Evolutionary conservation across 1,140 invertebrate genomes (phyloP).

Genomic region (Chionoecetes opilio): DNA sequence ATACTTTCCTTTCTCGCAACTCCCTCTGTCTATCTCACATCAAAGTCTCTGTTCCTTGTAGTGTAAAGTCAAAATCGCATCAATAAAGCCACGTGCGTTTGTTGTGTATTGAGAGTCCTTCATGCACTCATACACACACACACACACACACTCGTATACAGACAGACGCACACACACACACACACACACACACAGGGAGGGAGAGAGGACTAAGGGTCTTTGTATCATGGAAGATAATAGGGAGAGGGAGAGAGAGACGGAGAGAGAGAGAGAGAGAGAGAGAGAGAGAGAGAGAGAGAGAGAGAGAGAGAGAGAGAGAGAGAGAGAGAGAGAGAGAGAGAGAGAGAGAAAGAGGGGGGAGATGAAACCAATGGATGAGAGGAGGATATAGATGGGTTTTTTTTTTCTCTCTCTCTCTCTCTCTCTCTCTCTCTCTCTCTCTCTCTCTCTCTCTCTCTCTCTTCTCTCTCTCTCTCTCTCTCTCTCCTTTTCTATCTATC

Average conservation of each 20-base stretch:
- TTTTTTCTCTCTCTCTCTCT: slow-evolving; percentile 49
- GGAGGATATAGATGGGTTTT: neutral
- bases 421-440: slow-evolving; percentile 60
- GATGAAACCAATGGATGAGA: neutral
- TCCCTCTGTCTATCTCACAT: neutral
- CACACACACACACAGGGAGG: neutral
- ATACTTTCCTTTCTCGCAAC: neutral
- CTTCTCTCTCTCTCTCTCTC: slow-evolving; percentile 54
- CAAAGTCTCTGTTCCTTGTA: neutral
- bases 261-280: neutral
- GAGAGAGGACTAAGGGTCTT: neutral
- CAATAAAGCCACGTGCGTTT: neutral
- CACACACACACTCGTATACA: neutral
- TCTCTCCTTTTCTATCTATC: neutral
- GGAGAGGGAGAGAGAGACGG: neutral
- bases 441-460: slow-evolving; percentile 60
- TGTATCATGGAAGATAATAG: neutral
- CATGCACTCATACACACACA: neutral
- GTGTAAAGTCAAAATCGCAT: neutral
- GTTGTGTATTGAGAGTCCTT: neutral
- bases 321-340: neutral
- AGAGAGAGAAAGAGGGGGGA: neutral
- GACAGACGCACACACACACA: neutral
- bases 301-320: neutral
- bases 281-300: neutral